These are phyloP conservation scores for Myathropa florea DNA, from an alignment of 2,888 invertebrate species.

Conservation along the genomic window DNA sequence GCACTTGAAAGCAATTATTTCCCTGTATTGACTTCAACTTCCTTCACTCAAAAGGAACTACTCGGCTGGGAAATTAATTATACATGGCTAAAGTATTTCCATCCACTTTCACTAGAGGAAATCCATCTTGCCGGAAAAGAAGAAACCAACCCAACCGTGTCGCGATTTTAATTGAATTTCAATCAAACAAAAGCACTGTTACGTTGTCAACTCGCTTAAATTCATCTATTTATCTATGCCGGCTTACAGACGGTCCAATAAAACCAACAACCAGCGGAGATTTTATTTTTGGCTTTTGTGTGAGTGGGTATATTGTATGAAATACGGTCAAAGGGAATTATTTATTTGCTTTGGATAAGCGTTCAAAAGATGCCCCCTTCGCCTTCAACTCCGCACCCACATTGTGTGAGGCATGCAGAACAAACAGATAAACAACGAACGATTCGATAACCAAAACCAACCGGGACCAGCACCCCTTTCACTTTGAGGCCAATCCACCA, in stretches of 20 bases:
- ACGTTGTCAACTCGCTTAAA: constrained; percentile 8
- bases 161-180: constrained; percentile 19
- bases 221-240: constrained; percentile 6
- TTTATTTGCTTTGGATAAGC: constrained; percentile 55
- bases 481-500: constrained; percentile 29
- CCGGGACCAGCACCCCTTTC: constrained; percentile 28
- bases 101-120: neutral
- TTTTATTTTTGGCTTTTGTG: neutral
- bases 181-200: constrained; percentile 14
- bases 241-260: neutral
- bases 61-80: neutral
- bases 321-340: constrained; percentile 49
- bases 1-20: neutral
- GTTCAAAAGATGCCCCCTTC: constrained; percentile 5
- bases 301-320: neutral
- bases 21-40: neutral
- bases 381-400: neutral
- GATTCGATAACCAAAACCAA: neutral
- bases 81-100: neutral
- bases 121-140: neutral
- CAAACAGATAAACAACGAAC: constrained; percentile 21
- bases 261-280: neutral
- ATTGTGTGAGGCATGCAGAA: neutral
- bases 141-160: neutral
- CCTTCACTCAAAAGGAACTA: neutral